Base-by-base conservation (phyloP, 2,888 invertebrate genomes). In the Latrodectus elegans region DNA sequence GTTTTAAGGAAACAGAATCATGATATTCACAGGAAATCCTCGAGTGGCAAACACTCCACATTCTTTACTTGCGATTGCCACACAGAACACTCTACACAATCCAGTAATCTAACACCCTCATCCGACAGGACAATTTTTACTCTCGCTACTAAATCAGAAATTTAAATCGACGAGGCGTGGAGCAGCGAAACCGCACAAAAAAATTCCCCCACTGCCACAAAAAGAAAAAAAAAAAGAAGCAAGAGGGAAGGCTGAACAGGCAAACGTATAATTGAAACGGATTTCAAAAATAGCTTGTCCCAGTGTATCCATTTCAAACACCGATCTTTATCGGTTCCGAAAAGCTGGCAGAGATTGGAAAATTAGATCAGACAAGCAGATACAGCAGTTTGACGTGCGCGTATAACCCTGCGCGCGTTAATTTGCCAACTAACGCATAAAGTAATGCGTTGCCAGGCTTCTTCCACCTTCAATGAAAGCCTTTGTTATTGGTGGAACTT, bases 231-330 rank as follows among this genome's bases (percentile, higher is more conserved):
- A 22, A 73, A 64, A 73, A 51, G 60, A 79, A 71, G 8, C 8
- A 6, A 22, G 64, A 11, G 68, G 38, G 26, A 26, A 64, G 49
- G 60, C n/a, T 38, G 53, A 81, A 74, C 74, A 26, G 55, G 52
- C n/a, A 65, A 64, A 15, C n/a, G 26, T 15, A 71, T 86, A 86
- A 86, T 86, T 86, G 76, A 86, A 70, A 81, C 75, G 76, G 72
- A 72, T 76, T 71, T 76, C 76, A 17, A 86, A 86, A 86, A 86
- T 86, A 86, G 49, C 81, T 77, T 51, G 12, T 22, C 72, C 77
- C 65, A 38, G 55, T 52, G 67, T 86, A 86, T 86, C 68, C 81
- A 71, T 81, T 86, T 86, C 86, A 80, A 67, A 71, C 76, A 72
- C 67, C 76, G 86, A 86, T 86, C 77, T 51, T 51, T 86, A 86